These are phyloP conservation scores for Pygocentrus nattereri DNA, from an alignment of 2,797 vertebrate species.

Conservation along the genomic window DNA sequence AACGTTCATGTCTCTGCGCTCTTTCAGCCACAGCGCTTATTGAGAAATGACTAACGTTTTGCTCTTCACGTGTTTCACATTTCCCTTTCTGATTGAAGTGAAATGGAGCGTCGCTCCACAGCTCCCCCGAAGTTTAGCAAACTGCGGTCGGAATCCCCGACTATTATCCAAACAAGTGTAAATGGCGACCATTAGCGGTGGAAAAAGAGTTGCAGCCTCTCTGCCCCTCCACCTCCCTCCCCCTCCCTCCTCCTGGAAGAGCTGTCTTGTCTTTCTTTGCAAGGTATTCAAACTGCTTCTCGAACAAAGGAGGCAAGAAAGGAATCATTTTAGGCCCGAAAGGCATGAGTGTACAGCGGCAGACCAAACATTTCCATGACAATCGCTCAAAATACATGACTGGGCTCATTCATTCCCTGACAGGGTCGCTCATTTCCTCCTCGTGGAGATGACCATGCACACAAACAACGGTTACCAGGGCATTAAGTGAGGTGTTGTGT, in stretches of 20 bases:
- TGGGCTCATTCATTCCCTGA: conserved; percentile 18
- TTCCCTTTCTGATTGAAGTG: conserved; percentile 73
- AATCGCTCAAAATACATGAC: conserved; percentile 46
- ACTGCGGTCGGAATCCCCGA: conserved; percentile 66
- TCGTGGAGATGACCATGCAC: conserved; percentile 26
- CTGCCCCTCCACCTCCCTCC: conserved; percentile 5
- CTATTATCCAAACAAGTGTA: conserved; percentile 68
- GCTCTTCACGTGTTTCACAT: conserved; percentile 74
- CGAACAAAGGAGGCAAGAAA: conserved; percentile 23
- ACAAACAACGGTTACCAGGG: conserved; percentile 48
- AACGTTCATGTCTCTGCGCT: too few species aligned
- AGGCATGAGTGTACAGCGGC: conserved; percentile 32
- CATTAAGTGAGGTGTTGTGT: too few species aligned
- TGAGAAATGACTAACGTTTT: conserved; percentile 68
- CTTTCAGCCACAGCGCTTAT: conserved; percentile 57
- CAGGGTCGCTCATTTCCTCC: conserved; percentile 40
- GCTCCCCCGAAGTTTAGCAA: conserved; percentile 70
- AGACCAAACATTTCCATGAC: conserved; percentile 53
- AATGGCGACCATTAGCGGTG: conserved; percentile 51
- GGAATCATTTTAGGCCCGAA: background rate
- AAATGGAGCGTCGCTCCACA: conserved; percentile 67
- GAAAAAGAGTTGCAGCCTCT: conserved; percentile 38
- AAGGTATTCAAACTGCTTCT: conserved; percentile 15
- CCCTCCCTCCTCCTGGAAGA: background rate
- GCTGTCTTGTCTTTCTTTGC: conserved; percentile 20